Base-by-base conservation (phyloP, 2,888 invertebrate genomes). In the Mesorhabditis belari region DNA sequence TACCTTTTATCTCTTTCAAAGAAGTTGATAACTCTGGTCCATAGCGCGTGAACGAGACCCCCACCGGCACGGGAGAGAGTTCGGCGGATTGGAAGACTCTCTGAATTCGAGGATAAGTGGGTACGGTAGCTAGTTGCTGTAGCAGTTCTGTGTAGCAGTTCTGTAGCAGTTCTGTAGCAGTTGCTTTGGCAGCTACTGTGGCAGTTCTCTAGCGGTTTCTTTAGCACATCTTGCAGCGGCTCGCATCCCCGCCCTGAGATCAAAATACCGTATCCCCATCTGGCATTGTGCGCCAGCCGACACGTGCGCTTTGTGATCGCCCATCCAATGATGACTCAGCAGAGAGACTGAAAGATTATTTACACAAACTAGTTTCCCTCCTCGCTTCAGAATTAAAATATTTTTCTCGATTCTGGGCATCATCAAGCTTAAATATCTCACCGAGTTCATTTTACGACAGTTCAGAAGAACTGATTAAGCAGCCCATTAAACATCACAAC, bases 401-500 rank as follows among this genome's bases (percentile, higher is more conserved):
- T n/a, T n/a, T n/a, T n/a, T n/a, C n/a, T n/a, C n/a, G n/a, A n/a
- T n/a, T n/a, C n/a, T 35, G 12, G n/a, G 44, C 12, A 17, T 35
- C n/a, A 9, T 2, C 27, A n/a, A 62, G 60, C 6, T 66, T 49
- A 9, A 60, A 29, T 0, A n/a, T 9, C 5, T 4, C 60, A 60
- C 23, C 50, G 44, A n/a, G 9, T 60, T 52, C 3, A 65, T 49
- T 0, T 23, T 25, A 5, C 64, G 49, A 62, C 17, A 29, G 55
- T 59, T 4, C 24, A 29, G 4, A 58, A 25, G 44, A 63, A 66
- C 5, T 60, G 57, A 23, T 49, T 49, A 17, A 19, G 28, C 23
- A 24, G 29, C 27, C 70, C 65, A 61, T 74, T 72, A 49, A 67
- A 70, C 6, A 71, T 66, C 3, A 67, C 63, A n/a, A n/a, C n/a